Evolutionary conservation across 2,797 vertebrate species (phyloP).

Genomic region (Typhlichthys subterraneus): DNA sequence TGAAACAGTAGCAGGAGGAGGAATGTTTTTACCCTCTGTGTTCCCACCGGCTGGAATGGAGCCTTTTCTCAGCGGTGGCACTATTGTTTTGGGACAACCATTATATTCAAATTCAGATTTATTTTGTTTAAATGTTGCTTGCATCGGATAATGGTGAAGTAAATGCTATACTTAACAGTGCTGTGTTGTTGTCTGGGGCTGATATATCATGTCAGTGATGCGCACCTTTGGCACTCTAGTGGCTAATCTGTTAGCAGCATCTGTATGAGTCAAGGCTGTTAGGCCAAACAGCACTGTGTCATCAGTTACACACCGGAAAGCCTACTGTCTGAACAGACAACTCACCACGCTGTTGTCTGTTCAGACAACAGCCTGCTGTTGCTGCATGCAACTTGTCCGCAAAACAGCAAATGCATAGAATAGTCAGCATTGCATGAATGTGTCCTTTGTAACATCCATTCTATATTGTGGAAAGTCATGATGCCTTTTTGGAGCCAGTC

Average conservation of each 20-base stretch:
- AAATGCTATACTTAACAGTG: neutral
- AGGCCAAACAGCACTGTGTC: conserved; percentile 57
- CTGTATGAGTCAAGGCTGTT: conserved; percentile 58
- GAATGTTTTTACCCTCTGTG: conserved; percentile 45
- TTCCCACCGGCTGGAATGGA: conserved; percentile 62
- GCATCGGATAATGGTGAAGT: conserved; percentile 20
- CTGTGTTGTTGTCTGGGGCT: conserved; percentile 25
- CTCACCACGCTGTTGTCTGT: conserved; percentile 33
- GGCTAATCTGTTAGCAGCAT: conserved; percentile 62
- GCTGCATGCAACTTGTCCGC: neutral
- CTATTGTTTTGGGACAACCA: conserved; percentile 44
- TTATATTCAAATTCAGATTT: conserved; percentile 37
- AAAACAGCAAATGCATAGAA: no score
- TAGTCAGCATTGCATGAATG: no score
- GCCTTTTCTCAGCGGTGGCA: conserved; percentile 42
- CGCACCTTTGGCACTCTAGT: conserved; percentile 44
- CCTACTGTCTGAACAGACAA: conserved; percentile 63
- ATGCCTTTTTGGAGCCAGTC: neutral
- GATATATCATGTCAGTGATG: conserved; percentile 40
- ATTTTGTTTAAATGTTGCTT: conserved; percentile 21
- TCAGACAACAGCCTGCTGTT: neutral
- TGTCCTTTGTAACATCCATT: neutral
- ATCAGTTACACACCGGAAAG: conserved; percentile 56
- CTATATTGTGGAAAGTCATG: neutral
- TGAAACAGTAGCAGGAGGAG: conserved; percentile 50